Percentiles rank a stretch among this genome's conserved stretches.
Evolutionary conservation across 2,888 invertebrate genomes (phyloP).

Genomic region (Xestia sexstrigata): DNA sequence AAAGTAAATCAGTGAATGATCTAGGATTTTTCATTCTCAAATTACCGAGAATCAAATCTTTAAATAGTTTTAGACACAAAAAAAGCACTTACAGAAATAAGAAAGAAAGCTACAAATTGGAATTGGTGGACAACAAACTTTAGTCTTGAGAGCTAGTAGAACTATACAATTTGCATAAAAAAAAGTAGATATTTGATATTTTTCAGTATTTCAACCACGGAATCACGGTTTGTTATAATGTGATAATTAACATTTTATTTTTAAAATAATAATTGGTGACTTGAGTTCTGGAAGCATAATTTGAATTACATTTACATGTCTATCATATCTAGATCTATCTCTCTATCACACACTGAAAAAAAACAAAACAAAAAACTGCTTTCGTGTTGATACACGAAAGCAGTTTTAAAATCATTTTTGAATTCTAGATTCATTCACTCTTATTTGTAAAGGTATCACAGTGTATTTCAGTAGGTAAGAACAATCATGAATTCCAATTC

Average conservation of each 20-base stretch:
- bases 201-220: neutral
- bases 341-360: too few species aligned
- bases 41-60: too few species aligned
- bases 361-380: too few species aligned
- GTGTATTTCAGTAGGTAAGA: neutral
- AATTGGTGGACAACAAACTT: neutral
- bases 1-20: neutral
- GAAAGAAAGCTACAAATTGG: neutral
- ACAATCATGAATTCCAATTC: neutral
- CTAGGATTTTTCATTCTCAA: too few species aligned
- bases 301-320: neutral
- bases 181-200: neutral
- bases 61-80: too few species aligned
- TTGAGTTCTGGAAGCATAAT: neutral
- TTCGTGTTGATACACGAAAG: too few species aligned
- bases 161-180: neutral
- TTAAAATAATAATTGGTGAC: neutral
- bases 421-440: neutral
- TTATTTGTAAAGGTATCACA: neutral
- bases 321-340: too few species aligned
- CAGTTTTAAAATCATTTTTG: conserved; percentile 6
- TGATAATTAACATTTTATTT: neutral
- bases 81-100: too few species aligned
- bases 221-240: too few species aligned
- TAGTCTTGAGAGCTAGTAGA: neutral